A percentile compares a stretch with the other conserved stretches of the same genome.
Conservation (phyloP, 2,888 invertebrate species). For the Gasteruption jaculator region DNA sequence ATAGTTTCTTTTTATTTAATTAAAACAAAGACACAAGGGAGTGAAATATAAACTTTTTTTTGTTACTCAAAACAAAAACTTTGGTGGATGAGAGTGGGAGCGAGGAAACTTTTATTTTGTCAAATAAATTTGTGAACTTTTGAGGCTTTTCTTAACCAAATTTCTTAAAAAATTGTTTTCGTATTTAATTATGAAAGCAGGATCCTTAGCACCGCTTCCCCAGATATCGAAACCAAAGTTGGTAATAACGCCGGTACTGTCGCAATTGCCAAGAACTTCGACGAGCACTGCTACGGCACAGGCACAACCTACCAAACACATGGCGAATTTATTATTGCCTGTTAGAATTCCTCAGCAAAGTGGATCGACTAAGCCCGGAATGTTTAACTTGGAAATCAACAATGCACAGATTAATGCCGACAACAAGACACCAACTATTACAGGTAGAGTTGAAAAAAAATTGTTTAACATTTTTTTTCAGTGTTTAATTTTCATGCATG, state of each 20-base stretch:
- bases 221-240: constrained; percentile 42
- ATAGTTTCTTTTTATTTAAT: no score
- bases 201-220: constrained; percentile 33
- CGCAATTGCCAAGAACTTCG: constrained; percentile 40
- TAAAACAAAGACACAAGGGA: no score
- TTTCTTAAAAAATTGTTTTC: constrained; percentile 1
- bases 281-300: constrained; percentile 33
- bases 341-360: constrained; percentile 44
- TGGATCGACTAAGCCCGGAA: constrained; percentile 54
- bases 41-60: no score
- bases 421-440: constrained; percentile 58
- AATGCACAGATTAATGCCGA: constrained; percentile 63
- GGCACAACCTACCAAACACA: constrained; percentile 40
- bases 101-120: no score
- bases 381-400: constrained; percentile 66
- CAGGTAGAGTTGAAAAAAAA: constrained; percentile 50
- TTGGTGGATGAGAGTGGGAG: no score
- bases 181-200: constrained; percentile 22
- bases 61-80: no score
- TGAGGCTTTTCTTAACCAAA: background rate
- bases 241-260: constrained; percentile 45
- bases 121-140: background rate
- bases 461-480: background rate
- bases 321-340: constrained; percentile 46
- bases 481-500: constrained; percentile 5